Base-by-base conservation (phyloP, 2,797 vertebrate species). In the Aphelocoma californica region DNA sequence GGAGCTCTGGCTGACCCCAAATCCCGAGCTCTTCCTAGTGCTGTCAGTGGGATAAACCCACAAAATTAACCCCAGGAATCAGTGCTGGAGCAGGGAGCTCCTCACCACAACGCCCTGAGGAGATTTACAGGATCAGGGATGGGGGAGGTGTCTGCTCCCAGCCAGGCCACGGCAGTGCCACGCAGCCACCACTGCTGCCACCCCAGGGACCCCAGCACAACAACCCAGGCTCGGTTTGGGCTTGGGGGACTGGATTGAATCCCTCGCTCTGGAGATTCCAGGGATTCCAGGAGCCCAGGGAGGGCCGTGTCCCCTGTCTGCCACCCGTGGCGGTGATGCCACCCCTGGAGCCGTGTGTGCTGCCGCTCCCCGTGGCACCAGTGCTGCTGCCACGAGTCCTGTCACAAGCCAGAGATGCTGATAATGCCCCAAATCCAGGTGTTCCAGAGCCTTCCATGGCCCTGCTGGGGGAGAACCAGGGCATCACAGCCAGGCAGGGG, bases 291-390 rank as follows among this genome's bases (percentile, higher is more conserved):
- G 26, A 62, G 56, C 50, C 45, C 31, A 3, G 26, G 56, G 25
- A 56, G 42, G 42, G 23, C 12, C 1, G 0, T 2, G 23, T 44
- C 24, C 71, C 45, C 3, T 13, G 3, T 19, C 9, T 4, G 6
- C 10, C 14, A 29, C 20, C 70, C 42, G 2, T 1, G 23, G 25
- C 7, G 9, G 26, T 2, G 24, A n/a, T 50, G 40, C 13, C 45
- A 53, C 25, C 8, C 3, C 1, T 0, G 2, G 47, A 56, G 62
- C 62, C 1, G 0, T 1, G 15, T 3, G 7, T 12, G 38, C n/a
- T 71, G 53, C 36, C 2, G 2, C 26, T 53, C 17, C 50, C 65
- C 0, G 1, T 8, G 34, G 32, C 60, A 69, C 13, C 58, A 9
- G 34, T 0, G 5, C 70, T 36, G 45, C 57, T 25, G 57, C 14